phyloP scores from a whole-genome alignment of 1,140 invertebrate species.

The Grapholita molesta region DNA sequence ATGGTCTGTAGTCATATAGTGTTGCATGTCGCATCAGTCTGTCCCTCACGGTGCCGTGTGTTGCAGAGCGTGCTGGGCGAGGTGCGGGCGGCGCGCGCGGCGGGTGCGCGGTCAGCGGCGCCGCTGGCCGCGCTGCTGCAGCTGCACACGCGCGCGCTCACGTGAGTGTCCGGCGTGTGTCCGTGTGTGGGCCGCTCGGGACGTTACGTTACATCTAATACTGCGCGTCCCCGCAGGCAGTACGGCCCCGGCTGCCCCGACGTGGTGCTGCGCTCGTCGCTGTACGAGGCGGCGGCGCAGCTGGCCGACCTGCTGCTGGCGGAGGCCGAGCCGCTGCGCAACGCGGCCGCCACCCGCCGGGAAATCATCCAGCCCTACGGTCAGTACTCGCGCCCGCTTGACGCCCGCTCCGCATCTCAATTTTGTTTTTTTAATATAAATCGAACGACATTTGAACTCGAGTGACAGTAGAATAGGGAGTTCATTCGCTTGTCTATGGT shows the following conservation, averaged over 20 bases:
- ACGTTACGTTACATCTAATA: neutral
- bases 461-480: too few relatives aligned
- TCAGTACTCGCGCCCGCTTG: too few relatives aligned
- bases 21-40: too few relatives aligned
- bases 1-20: neutral
- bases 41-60: too few relatives aligned
- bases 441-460: too few relatives aligned
- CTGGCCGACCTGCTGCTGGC: constrained; percentile 49
- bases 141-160: constrained; percentile 34
- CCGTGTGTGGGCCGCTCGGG: neutral
- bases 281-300: constrained; percentile 35
- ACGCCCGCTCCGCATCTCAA: too few relatives aligned
- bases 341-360: constrained; percentile 20
- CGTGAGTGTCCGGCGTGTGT: constrained; percentile 6
- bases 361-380: constrained; percentile 46
- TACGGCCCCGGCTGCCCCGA: constrained; percentile 36
- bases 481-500: too few relatives aligned
- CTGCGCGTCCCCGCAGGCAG: constrained; percentile 29
- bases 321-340: constrained; percentile 32
- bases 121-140: constrained; percentile 34
- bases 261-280: constrained; percentile 30
- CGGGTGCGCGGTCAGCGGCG: constrained; percentile 31
- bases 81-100: constrained; percentile 39
- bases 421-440: too few relatives aligned
- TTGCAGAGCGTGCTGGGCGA: constrained; percentile 42